Percentiles rank a stretch among this genome's conserved stretches.
These are phyloP conservation scores for Sebastes flavidus DNA, from an alignment of 2,797 vertebrate genomes.

Conservation along the genomic window DNA sequence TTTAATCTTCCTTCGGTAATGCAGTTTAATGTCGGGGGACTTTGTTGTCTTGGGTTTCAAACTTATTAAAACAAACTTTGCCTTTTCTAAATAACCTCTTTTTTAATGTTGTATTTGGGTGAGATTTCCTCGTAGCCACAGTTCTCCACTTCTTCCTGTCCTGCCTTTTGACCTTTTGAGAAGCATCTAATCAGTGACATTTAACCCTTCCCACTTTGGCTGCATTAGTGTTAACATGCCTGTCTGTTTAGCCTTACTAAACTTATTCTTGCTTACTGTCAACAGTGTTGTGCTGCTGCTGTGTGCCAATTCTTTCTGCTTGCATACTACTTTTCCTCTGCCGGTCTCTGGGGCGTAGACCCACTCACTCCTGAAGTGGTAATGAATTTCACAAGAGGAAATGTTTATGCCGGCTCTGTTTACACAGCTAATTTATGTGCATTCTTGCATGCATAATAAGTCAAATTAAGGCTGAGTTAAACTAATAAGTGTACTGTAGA, in stretches of 20 bases:
- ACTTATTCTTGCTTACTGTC: conserved; percentile 68
- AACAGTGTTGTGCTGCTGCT: conserved; percentile 70
- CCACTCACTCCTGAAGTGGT: conserved; percentile 71
- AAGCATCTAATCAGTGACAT: conserved; percentile 11
- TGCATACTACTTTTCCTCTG: conserved; percentile 62
- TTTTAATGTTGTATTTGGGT: neutral
- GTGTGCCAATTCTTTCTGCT: conserved; percentile 59
- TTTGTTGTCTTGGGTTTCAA: conserved; percentile 18
- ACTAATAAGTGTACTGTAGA: conserved; percentile 57
- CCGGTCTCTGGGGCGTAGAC: conserved; percentile 63
- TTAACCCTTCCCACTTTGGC: conserved; percentile 46
- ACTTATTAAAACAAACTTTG: neutral
- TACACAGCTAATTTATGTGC: conserved; percentile 74
- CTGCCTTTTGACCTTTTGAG: conserved; percentile 3
- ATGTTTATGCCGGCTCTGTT: conserved; percentile 70
- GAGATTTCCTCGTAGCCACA: conserved; percentile 21
- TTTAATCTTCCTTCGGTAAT: conserved; percentile 26
- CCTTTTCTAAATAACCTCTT: neutral
- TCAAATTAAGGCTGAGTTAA: conserved; percentile 53
- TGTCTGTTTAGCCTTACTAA: conserved; percentile 87
- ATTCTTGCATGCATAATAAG: conserved; percentile 63
- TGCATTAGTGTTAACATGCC: conserved; percentile 65
- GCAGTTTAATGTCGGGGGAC: conserved; percentile 36
- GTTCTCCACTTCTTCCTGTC: conserved; percentile 9
- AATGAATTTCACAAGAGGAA: conserved; percentile 73